phyloP scores from a whole-genome alignment of 2,797 vertebrate species.

The Halcyon badia region DNA sequence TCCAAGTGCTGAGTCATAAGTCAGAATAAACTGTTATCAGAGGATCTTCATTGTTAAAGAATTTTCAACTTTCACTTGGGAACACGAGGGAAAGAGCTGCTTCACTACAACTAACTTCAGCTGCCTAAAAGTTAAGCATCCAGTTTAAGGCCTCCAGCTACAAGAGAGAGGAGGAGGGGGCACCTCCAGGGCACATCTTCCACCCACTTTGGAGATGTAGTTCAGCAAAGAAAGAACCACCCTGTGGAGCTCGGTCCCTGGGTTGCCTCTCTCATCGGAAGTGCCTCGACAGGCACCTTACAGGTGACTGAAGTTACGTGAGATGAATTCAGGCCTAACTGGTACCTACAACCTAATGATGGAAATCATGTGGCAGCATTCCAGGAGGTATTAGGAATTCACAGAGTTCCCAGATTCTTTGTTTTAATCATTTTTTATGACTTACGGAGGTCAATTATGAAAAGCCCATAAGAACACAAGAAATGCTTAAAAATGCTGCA shows the following conservation, averaged over 20 bases:
- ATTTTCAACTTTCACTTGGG: not conserved
- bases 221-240: not conserved
- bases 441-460: constrained; percentile 53
- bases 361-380: constrained; percentile 55
- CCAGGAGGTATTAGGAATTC: constrained; percentile 60
- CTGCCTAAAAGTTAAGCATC: not conserved
- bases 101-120: not conserved
- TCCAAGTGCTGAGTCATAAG: not conserved
- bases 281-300: not conserved
- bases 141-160: not conserved
- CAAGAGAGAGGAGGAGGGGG: not conserved
- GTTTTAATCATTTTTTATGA: constrained; percentile 38
- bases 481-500: constrained; percentile 56
- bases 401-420: constrained; percentile 52
- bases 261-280: not conserved
- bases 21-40: not conserved
- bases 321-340: constrained; percentile 41
- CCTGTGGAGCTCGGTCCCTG: not conserved
- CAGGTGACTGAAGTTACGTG: not conserved
- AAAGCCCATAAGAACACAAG: constrained; percentile 60
- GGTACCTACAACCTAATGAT: constrained; percentile 41
- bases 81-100: not conserved
- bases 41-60: not conserved
- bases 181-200: not conserved
- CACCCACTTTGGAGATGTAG: not conserved